Conservation (phyloP, 2,113 vertebrate species). For the Toxostoma redivivum region DNA sequence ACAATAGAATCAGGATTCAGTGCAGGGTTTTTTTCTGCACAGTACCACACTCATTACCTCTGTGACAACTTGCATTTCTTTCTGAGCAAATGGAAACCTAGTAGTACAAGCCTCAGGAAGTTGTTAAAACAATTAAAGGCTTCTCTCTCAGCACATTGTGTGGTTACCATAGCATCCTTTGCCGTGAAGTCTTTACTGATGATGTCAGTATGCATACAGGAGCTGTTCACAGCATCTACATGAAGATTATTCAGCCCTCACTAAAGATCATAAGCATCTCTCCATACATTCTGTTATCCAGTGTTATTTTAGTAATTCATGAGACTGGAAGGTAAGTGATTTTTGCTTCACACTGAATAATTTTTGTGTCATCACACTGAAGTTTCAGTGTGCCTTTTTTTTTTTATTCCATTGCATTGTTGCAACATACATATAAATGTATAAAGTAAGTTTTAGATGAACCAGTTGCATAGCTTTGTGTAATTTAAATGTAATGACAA, state of each 20-base stretch:
- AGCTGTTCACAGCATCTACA: slow-evolving; percentile 69
- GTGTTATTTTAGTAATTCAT: slow-evolving; percentile 18
- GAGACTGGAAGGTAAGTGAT: slow-evolving; percentile 62
- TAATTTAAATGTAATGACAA: neutral
- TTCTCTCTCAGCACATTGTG: slow-evolving; percentile 70
- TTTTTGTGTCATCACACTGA: neutral
- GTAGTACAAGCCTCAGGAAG: slow-evolving; percentile 74
- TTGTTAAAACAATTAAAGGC: slow-evolving; percentile 83
- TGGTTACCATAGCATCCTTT: slow-evolving; percentile 87
- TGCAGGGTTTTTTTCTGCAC: neutral
- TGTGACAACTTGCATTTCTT: slow-evolving; percentile 69
- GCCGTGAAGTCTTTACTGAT: slow-evolving; percentile 73
- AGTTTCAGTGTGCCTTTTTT: neutral
- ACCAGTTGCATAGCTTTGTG: neutral
- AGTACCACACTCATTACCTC: neutral
- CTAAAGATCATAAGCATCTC: slow-evolving; percentile 48
- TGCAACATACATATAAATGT: too few species aligned
- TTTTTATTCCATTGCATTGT: neutral
- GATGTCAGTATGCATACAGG: slow-evolving; percentile 81
- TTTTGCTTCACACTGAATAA: neutral
- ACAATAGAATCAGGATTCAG: slow-evolving; percentile 46
- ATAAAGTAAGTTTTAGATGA: neutral
- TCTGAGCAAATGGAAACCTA: slow-evolving; percentile 70
- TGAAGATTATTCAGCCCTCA: slow-evolving; percentile 71
- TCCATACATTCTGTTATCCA: neutral